Evolutionary conservation across 2,888 invertebrate genomes (phyloP).

Genomic region (Mesochorus sp.): DNA sequence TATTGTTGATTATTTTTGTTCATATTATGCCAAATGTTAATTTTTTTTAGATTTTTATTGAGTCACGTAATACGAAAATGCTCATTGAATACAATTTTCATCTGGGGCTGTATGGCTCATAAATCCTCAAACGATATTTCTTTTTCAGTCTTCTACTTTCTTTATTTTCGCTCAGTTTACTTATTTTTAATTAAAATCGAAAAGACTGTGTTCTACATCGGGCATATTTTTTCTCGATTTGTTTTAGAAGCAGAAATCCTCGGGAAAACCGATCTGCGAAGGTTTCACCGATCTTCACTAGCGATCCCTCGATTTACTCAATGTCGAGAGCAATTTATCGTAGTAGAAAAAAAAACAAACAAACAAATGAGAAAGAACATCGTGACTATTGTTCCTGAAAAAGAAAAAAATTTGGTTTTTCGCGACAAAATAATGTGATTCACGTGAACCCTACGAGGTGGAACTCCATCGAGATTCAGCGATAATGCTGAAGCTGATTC

Average conservation of each 20-base stretch:
- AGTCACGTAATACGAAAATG: too few relatives aligned
- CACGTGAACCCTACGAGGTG: too few relatives aligned
- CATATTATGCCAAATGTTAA: too few relatives aligned
- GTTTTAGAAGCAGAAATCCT: constrained; percentile 80
- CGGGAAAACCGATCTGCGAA: constrained; percentile 79
- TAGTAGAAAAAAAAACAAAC: constrained; percentile 42
- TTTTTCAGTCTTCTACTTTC: neutral
- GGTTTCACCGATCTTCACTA: constrained; percentile 80
- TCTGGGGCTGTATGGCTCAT: too few relatives aligned
- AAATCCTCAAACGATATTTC: neutral
- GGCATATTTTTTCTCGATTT: constrained; percentile 65
- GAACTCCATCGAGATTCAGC: constrained; percentile 72
- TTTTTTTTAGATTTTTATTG: too few relatives aligned
- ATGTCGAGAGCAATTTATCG: constrained; percentile 54
- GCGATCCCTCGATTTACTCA: constrained; percentile 64
- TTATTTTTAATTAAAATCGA: neutral
- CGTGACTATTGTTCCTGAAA: constrained; percentile 54
- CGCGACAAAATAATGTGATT: too few relatives aligned
- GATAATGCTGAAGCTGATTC: neutral
- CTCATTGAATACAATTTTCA: too few relatives aligned
- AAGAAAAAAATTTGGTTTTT: too few relatives aligned
- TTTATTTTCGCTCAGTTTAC: neutral
- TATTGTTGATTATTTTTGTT: too few relatives aligned
- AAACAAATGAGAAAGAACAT: constrained; percentile 56
- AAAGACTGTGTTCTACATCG: constrained; percentile 31